phyloP scores from a whole-genome alignment of 2,888 invertebrate species.

The Euplexia lucipara region DNA sequence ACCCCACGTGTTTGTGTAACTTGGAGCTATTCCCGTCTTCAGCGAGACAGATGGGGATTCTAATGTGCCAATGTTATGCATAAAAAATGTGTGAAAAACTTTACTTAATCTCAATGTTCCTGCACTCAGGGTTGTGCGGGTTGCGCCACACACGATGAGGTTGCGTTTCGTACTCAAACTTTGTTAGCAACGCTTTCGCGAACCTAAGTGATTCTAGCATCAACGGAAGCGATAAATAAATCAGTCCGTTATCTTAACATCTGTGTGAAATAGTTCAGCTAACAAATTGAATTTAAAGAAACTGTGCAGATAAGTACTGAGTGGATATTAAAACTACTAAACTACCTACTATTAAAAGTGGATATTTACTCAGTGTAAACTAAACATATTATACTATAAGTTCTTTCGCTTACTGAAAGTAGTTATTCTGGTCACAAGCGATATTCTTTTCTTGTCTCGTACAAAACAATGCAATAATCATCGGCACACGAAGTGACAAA shows the following conservation, averaged over 20 bases:
- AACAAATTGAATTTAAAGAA: constrained; percentile 31
- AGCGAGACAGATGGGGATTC: constrained; percentile 69
- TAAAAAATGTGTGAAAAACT: constrained; percentile 66
- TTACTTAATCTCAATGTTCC: constrained; percentile 54
- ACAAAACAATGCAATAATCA: constrained; percentile 60
- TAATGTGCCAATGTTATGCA: constrained; percentile 70
- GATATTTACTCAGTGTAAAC: no score
- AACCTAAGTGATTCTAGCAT: constrained; percentile 10
- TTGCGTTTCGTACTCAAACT: constrained; percentile 34
- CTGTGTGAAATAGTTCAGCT: constrained; percentile 33
- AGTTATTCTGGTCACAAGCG: constrained; percentile 22
- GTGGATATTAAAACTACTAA: no score
- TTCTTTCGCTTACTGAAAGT: constrained; percentile 1
- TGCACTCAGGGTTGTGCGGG: constrained; percentile 42
- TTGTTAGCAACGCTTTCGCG: constrained; percentile 32
- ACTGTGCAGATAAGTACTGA: constrained; percentile 22
- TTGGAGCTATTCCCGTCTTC: constrained; percentile 72
- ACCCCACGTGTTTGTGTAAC: constrained; percentile 74
- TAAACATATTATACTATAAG: no score
- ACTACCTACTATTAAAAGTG: no score
- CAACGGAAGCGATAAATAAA: constrained; percentile 46
- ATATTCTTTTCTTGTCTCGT: constrained; percentile 31
- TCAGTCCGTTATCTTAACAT: constrained; percentile 39
- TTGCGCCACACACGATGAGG: constrained; percentile 48
- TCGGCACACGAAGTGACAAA: constrained; percentile 56